Evolutionary conservation across 2,113 vertebrate species (phyloP), one percentile per base, ranked within the genome.

Genomic region (Otolemur garnettii): DNA sequence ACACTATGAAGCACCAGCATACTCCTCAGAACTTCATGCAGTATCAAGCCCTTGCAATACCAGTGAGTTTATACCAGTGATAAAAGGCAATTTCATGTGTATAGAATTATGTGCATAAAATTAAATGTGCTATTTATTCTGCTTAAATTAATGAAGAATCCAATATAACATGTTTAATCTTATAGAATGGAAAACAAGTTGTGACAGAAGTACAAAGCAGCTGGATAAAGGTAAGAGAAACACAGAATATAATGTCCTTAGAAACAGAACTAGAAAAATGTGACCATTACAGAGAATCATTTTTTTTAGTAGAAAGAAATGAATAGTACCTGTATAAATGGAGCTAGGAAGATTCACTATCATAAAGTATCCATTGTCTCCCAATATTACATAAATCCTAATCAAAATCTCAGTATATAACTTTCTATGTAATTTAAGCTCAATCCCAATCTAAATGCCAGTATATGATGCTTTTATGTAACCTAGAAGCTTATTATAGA

Each of bases 111-210:
- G 12, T 3, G 95, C 50, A 77, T 38, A 87, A 91, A 95, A 83
- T 69, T 79, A 10, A 94, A 89, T 92, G 28, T 0, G 13, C 72
- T 57, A 93, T 86, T 21, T 93, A 38, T 88, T 96, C 0, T 95
- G 96, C 97, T 96, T 83, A 94, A 92, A 90, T 92, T 69, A 18
- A 59, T 92, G 77, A 86, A n/a, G 4, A 91, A 96, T 79, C 86
- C 53, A 94, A 64, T 17, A 90, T 69, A 57, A 62, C 18, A 75
- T 81, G 30, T 62, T 21, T 91, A n/a, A 55, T 72, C 86, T 53
- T 53, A 33, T 11, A 30, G 79, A 92, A 94, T 90, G 82, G 87
- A 75, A 93, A 89, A 68, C 12, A 59, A 72, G 17, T 78, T 45
- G 69, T 90, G 66, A n/a, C 45, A 42, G 90, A 66, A 19, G 0